phyloP scores from a whole-genome alignment of 2,888 invertebrate genomes.

The Stenurella melanura region DNA sequence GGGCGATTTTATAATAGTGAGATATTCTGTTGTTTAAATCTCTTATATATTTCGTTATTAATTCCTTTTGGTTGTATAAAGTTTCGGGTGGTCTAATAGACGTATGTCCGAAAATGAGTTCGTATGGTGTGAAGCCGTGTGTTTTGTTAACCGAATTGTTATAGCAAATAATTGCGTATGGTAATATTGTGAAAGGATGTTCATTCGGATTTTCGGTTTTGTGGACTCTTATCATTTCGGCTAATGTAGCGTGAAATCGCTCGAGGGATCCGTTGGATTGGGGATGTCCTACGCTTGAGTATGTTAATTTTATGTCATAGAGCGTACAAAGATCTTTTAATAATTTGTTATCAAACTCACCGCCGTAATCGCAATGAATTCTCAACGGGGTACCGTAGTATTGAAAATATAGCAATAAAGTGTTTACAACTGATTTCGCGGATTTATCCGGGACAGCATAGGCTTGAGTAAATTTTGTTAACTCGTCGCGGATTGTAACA shows the following conservation, averaged over 20 bases:
- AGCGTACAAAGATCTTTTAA: conserved; percentile 25
- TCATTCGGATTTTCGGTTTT: conserved; percentile 16
- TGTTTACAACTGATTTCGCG: background rate
- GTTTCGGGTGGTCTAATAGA: conserved; percentile 46
- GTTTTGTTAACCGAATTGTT: background rate
- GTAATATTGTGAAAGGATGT: conserved; percentile 42
- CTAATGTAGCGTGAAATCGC: conserved; percentile 43
- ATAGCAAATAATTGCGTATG: conserved; percentile 46
- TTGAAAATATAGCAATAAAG: conserved; percentile 26
- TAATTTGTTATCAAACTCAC: conserved; percentile 35
- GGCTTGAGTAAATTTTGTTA: no score
- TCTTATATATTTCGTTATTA: conserved; percentile 50
- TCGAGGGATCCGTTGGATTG: conserved; percentile 38
- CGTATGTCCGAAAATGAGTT: conserved; percentile 50
- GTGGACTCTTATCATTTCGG: no score
- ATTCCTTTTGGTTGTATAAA: conserved; percentile 45
- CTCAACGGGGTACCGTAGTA: conserved; percentile 16
- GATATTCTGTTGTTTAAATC: conserved; percentile 45
- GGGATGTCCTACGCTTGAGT: conserved; percentile 7
- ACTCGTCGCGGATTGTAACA: no score
- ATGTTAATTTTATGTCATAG: conserved; percentile 30
- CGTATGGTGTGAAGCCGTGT: conserved; percentile 26
- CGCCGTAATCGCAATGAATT: conserved; percentile 17
- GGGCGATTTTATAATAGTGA: conserved; percentile 47
- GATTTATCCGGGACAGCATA: no score